These are phyloP conservation scores for Porites cylindrica DNA, from an alignment of 92 coral and sea anemone species.

Conservation along the genomic window DNA sequence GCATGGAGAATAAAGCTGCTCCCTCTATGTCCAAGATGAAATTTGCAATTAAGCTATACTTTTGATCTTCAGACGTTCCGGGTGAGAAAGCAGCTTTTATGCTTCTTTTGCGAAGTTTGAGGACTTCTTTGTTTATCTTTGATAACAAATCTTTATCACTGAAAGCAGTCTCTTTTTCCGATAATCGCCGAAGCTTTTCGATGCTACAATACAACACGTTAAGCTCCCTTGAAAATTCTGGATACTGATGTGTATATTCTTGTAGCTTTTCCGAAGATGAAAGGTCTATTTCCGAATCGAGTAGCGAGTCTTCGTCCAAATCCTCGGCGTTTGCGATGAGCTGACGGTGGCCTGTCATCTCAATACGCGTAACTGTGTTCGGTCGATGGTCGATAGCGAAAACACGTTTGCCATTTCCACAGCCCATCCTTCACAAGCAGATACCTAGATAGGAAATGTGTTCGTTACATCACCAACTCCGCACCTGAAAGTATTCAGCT, in stretches of 20 bases:
- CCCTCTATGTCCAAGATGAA: conserved; percentile 56
- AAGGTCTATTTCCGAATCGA: conserved; percentile 9
- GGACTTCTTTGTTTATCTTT: conserved; percentile 29
- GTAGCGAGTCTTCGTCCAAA: not conserved
- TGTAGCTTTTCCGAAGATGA: conserved; percentile 26
- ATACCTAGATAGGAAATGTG: not conserved
- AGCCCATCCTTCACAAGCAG: conserved; percentile 6
- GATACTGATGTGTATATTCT: conserved; percentile 14
- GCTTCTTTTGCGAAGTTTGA: conserved; percentile 35
- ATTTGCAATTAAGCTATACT: conserved; percentile 46
- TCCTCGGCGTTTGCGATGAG: not conserved
- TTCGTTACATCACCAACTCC: not conserved
- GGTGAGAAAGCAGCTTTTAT: conserved; percentile 42
- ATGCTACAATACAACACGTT: conserved; percentile 2
- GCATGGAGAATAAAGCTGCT: conserved; percentile 10
- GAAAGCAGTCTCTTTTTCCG: conserved; percentile 27
- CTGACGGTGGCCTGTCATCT: conserved; percentile 12
- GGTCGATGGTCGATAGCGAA: not conserved
- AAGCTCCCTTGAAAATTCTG: conserved; percentile 16
- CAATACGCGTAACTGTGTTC: not conserved
- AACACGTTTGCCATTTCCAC: conserved; percentile 6
- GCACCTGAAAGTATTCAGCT: too few relatives aligned
- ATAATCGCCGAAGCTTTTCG: conserved; percentile 22
- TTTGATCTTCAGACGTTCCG: conserved; percentile 43
- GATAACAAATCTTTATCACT: conserved; percentile 18